Evolutionary conservation across 2,113 vertebrate genomes (phyloP).

Genomic region (Monopterus albus): DNA sequence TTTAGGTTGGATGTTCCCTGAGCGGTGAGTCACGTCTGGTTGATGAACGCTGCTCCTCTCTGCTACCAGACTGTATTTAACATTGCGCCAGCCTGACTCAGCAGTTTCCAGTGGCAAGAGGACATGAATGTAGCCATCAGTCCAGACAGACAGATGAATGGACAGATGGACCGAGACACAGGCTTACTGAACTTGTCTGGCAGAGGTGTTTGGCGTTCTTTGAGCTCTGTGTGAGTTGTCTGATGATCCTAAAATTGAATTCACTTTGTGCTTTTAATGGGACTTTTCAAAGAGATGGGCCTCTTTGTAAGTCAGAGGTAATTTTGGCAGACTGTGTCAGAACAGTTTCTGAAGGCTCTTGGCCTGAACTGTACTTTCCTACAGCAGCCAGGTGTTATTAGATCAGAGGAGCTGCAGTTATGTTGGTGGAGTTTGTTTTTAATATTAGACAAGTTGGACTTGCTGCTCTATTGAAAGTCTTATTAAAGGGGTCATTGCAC

Average conservation of each 20-base stretch:
- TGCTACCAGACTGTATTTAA: slow-evolving; percentile 64
- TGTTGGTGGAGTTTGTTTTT: neutral
- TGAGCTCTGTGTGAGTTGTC: slow-evolving; percentile 31
- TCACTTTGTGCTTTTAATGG: slow-evolving; percentile 17
- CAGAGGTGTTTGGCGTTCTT: slow-evolving; percentile 5
- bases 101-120: slow-evolving; percentile 56
- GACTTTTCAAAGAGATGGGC: slow-evolving; percentile 26
- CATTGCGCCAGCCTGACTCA: slow-evolving; percentile 63
- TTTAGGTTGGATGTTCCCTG: slow-evolving; percentile 44
- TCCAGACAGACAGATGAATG: neutral
- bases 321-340: slow-evolving; percentile 37
- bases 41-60: slow-evolving; percentile 38
- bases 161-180: neutral
- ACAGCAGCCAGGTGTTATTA: slow-evolving; percentile 16
- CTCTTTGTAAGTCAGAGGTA: slow-evolving; percentile 26
- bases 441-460: neutral
- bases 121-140: slow-evolving; percentile 4
- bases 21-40: slow-evolving; percentile 74
- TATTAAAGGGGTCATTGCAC: neutral
- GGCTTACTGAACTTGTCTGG: neutral
- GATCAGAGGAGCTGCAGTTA: neutral
- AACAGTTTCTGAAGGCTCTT: slow-evolving; percentile 12
- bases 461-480: neutral
- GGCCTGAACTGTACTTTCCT: slow-evolving; percentile 23
- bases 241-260: slow-evolving; percentile 20